Base-by-base conservation (phyloP, 2,888 invertebrate species). In the Drosophila mercatorum region DNA sequence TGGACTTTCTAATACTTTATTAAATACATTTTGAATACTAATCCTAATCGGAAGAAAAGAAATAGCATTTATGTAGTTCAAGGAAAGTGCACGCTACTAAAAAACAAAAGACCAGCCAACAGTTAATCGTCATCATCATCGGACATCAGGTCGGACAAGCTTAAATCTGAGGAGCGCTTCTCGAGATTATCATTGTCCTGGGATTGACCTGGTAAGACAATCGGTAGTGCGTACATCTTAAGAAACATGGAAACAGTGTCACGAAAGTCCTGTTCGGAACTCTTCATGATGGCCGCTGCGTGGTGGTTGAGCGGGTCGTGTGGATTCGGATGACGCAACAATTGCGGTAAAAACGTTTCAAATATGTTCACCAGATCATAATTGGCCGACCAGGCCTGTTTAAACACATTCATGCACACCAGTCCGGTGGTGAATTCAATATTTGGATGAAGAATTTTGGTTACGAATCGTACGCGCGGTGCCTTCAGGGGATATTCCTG, bases 381-480 rank as follows among this genome's bases (percentile, higher is more conserved):
- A 63, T 76, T 83, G 44, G 83, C 67, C 14, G 81, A 87, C 85
- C 85, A 85, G 55, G 88, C 85, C 59, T 85, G 83, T n/a, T 79
- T 82, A n/a, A 85, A 79, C 26, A 87, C 85, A 62, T 85, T 85
- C 83, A 87, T 73, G 70, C 85, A 85, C 49, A 85, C 85, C 26
- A 81, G 62, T 6, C 85, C 85, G 11, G 83, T 74, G 36, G 67
- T 79, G 36, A 79, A 88, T 22, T 85, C 88, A 47, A 85, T 88
- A 59, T 85, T 85, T 38, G 85, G 85, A 66, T 85, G 85, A 58
- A 84, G 46, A 14, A 85, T 85, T 63, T 81, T 85, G 14, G 83
- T 85, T 43, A 79, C 47, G 36, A 85, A 85, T 36, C 84, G 79
- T 36, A 85, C 53, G 5, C 75, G 75, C 3, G 85, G 85, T 36